A percentile compares a stretch with the other conserved stretches of the same genome.
Evolutionary conservation across 2,888 invertebrate genomes (phyloP).

Genomic region (Spatulosminthurus flaviceps): DNA sequence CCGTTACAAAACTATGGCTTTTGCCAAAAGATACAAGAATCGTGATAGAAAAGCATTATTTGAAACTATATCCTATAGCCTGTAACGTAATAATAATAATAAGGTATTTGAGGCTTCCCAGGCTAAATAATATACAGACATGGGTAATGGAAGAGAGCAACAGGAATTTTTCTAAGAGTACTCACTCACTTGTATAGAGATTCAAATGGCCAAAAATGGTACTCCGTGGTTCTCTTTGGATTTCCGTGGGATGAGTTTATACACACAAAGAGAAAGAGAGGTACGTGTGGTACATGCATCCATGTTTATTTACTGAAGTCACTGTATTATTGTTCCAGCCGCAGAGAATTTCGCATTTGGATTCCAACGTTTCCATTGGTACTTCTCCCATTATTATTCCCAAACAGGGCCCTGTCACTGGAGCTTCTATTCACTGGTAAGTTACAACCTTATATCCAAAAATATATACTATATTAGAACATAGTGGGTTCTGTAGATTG

Average conservation of each 20-base stretch:
- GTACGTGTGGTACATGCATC: neutral
- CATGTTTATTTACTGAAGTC: neutral
- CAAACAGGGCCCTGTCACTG: neutral
- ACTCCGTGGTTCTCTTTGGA: neutral
- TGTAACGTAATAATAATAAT: too few relatives aligned
- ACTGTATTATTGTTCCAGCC: neutral
- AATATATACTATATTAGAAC: too few relatives aligned
- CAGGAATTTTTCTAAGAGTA: neutral
- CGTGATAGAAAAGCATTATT: too few relatives aligned
- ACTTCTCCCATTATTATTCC: neutral
- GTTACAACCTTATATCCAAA: neutral
- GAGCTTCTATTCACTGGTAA: neutral
- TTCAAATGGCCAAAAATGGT: conserved; percentile 9
- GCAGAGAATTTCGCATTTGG: conserved; percentile 5
- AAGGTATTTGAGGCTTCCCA: too few relatives aligned
- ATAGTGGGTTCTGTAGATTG: neutral
- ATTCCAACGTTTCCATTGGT: neutral
- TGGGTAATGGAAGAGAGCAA: too few relatives aligned
- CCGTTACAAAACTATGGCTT: too few relatives aligned
- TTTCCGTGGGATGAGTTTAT: neutral
- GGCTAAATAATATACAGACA: too few relatives aligned
- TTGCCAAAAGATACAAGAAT: too few relatives aligned
- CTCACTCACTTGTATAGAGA: neutral
- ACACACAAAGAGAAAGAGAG: neutral
- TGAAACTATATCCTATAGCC: too few relatives aligned